Percentiles rank a stretch among this genome's conserved stretches.
Evolutionary conservation across 2,113 vertebrate species (phyloP).

Genomic region (Syrmaticus mikado): DNA sequence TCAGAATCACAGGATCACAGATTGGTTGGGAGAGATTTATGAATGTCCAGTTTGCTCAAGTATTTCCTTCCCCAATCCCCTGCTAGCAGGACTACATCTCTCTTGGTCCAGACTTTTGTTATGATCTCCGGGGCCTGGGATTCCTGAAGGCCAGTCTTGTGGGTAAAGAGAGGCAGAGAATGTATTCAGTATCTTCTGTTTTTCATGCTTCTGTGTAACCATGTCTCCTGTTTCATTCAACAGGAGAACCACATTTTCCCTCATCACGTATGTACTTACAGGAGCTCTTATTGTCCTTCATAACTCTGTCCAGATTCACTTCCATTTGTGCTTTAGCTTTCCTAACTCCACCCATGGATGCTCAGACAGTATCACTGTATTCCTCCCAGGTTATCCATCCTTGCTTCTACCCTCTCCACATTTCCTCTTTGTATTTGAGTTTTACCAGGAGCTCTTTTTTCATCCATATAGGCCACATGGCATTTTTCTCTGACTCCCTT

Average conservation of each 20-base stretch:
- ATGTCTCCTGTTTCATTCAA: background rate
- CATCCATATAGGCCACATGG: background rate
- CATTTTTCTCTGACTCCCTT: background rate
- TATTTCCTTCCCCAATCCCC: background rate
- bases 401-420: background rate
- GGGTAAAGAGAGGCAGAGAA: background rate
- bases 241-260: background rate
- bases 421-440: background rate
- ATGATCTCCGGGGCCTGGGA: background rate
- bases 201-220: background rate
- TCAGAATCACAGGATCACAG: background rate
- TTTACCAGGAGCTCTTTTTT: background rate
- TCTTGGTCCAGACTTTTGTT: background rate
- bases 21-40: background rate
- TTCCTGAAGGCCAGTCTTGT: background rate
- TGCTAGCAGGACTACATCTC: background rate
- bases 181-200: background rate
- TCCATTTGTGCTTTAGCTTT: background rate
- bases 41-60: background rate
- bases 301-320: background rate
- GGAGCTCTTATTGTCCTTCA: background rate
- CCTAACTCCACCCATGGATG: background rate
- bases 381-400: background rate
- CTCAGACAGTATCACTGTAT: background rate
- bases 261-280: background rate